Evolutionary conservation across 1,140 invertebrate genomes (phyloP).

Genomic region (Ladona fulva): DNA sequence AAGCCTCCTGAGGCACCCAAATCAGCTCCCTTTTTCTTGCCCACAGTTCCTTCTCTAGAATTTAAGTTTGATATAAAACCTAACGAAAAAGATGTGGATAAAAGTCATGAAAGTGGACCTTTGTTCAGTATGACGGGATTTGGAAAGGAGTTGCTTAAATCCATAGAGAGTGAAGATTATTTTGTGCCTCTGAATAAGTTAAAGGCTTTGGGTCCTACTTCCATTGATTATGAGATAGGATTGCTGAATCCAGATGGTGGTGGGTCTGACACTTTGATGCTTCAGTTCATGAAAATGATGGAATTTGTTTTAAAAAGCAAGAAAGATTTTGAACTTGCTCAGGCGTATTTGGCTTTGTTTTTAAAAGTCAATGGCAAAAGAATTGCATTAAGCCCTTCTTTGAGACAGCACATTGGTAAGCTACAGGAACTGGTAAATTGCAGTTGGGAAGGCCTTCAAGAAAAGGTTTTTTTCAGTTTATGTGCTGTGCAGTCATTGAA

Average conservation of each 20-base stretch:
- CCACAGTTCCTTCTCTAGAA: conserved; percentile 75
- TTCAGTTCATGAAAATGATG: conserved; percentile 72
- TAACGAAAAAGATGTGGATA: conserved; percentile 27
- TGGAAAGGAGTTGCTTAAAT: background rate
- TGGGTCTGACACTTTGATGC: conserved; percentile 56
- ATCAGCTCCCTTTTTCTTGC: conserved; percentile 89
- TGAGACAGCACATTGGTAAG: conserved; percentile 47
- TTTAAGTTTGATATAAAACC: conserved; percentile 65
- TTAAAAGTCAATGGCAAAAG: conserved; percentile 70
- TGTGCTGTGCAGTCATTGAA: conserved; percentile 45
- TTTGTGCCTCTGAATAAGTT: conserved; percentile 55
- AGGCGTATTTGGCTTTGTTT: conserved; percentile 86
- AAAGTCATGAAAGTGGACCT: background rate
- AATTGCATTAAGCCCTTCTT: conserved; percentile 45
- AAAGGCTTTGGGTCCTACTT: conserved; percentile 72
- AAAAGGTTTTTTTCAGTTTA: conserved; percentile 63
- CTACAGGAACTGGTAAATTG: conserved; percentile 48
- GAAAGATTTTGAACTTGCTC: conserved; percentile 81
- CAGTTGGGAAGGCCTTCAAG: conserved; percentile 58
- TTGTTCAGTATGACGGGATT: background rate
- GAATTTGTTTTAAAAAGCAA: conserved; percentile 61
- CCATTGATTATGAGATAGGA: conserved; percentile 83
- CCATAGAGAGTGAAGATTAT: conserved; percentile 37
- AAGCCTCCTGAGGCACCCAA: conserved; percentile 69
- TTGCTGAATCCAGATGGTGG: conserved; percentile 62